Evolutionary conservation across 2,113 vertebrate species (phyloP), one percentile per base, ranked within the genome.

Genomic region (Neogobius melanostomus): DNA sequence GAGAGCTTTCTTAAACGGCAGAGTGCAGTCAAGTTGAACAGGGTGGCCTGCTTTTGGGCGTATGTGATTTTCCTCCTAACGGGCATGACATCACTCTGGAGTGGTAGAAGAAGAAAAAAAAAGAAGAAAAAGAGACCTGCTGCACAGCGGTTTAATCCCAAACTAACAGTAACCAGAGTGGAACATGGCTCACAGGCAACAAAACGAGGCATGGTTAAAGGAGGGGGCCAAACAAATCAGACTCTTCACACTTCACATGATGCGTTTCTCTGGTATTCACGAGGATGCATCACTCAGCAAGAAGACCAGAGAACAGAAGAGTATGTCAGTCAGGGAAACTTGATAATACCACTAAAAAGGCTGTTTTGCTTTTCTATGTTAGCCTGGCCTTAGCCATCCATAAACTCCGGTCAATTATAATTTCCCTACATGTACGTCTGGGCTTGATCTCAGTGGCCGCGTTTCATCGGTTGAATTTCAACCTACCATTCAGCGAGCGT

Each of bases 101-200:
- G 87, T 75, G 82, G 82, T 80, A 82, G 84, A 81, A 90, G 86
- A 83, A 87, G 87, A 85, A 84, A 65, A 71, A 68, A 68, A 69
- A 61, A 85, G 87, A 87, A 77, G 89, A 83, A 71, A 84, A 86
- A 84, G 79, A 81, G 83, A 87, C 78, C 82, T 75, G 77, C 82
- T 76, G 54, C 85, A 69, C 64, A 69, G 89, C 86, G 87, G 82
- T 85, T 89, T 75, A 80, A 79, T 72, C 77, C 81, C 21, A 86
- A 91, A 89, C 85, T 88, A 87, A 77, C 88, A 88, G 76, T 73
- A 90, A 87, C 83, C 85, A 89, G 88, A 79, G 87, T 91, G 89
- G 81, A 88, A 76, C 88, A 74, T 80, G 76, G 90, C 90, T 91
- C 87, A 83, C 77, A 90, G 90, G 85, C 86, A 91, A 89, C 28